phyloP scores from a whole-genome alignment of 2,888 invertebrate genomes.

The Pristionchus entomophagus region DNA sequence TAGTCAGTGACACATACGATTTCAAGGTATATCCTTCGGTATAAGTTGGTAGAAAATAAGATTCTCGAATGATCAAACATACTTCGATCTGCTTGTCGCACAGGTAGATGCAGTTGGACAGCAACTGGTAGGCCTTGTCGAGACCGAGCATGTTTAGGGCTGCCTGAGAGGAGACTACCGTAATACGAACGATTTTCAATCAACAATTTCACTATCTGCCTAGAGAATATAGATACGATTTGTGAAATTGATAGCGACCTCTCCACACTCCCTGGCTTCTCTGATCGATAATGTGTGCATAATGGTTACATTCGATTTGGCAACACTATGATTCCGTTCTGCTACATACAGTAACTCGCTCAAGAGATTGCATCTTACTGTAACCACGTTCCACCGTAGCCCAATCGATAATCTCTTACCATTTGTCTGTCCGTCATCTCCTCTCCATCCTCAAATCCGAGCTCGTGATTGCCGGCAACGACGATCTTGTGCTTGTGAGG shows the following conservation, averaged over 20 bases:
- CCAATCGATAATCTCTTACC: slow-evolving; percentile 3
- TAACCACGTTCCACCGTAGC: too few species aligned
- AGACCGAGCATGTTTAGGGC: slow-evolving; percentile 73
- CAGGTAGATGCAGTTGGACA: slow-evolving; percentile 73
- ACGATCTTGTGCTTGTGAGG: slow-evolving; percentile 70
- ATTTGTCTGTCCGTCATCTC: slow-evolving; percentile 49
- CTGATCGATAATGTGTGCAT: too few species aligned
- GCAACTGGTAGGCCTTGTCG: slow-evolving; percentile 72
- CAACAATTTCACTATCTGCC: too few species aligned
- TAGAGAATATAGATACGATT: too few species aligned
- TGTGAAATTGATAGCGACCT: too few species aligned
- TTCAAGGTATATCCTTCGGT: too few species aligned
- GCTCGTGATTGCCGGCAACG: slow-evolving; percentile 70
- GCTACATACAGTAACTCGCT: background rate
- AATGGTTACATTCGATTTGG: too few species aligned
- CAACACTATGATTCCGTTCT: too few species aligned
- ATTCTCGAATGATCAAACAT: background rate
- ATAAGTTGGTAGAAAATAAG: background rate
- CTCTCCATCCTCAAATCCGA: slow-evolving; percentile 67
- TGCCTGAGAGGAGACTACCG: slow-evolving; percentile 58
- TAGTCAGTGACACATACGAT: too few species aligned
- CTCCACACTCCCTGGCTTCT: too few species aligned
- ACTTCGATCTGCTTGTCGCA: slow-evolving; percentile 71
- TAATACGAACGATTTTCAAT: too few species aligned
- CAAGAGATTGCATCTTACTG: background rate